These are phyloP conservation scores for Ptilonorhynchus violaceus DNA, from an alignment of 2,113 vertebrate genomes.

Conservation along the genomic window DNA sequence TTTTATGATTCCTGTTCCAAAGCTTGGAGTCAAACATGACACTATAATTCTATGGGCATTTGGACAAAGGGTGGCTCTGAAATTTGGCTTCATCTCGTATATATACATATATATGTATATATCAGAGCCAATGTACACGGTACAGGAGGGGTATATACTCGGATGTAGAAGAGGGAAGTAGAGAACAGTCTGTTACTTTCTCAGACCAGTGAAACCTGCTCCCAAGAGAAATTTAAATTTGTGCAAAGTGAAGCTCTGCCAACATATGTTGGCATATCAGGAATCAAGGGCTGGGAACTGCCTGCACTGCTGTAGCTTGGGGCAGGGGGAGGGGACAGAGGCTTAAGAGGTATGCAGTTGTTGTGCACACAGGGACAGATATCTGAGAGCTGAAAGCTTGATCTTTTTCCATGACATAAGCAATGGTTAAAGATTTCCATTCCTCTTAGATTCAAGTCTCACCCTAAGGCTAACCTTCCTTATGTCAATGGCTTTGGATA, in stretches of 20 bases:
- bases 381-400: not conserved
- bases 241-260: not conserved
- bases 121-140: not conserved
- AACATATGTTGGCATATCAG: slow-evolving; percentile 20
- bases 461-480: not conserved
- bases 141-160: not conserved
- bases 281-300: slow-evolving; percentile 14
- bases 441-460: not conserved
- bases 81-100: not conserved
- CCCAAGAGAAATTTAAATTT: slow-evolving; percentile 32
- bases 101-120: not conserved
- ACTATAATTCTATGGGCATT: not conserved
- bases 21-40: not conserved
- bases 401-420: slow-evolving; percentile 48
- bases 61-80: not conserved
- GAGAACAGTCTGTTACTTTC: slow-evolving; percentile 37
- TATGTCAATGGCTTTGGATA: not conserved
- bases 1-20: not conserved
- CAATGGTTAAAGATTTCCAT: slow-evolving; percentile 19
- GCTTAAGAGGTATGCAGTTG: not conserved
- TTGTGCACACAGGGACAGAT: not conserved
- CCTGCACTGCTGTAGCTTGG: not conserved
- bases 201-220: slow-evolving; percentile 31
- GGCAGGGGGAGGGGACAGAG: not conserved
- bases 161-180: not conserved